Percentiles rank a stretch among this genome's conserved stretches.
phyloP scores from a whole-genome alignment of 2,113 vertebrate genomes.

The Lophochroa leadbeateri region DNA sequence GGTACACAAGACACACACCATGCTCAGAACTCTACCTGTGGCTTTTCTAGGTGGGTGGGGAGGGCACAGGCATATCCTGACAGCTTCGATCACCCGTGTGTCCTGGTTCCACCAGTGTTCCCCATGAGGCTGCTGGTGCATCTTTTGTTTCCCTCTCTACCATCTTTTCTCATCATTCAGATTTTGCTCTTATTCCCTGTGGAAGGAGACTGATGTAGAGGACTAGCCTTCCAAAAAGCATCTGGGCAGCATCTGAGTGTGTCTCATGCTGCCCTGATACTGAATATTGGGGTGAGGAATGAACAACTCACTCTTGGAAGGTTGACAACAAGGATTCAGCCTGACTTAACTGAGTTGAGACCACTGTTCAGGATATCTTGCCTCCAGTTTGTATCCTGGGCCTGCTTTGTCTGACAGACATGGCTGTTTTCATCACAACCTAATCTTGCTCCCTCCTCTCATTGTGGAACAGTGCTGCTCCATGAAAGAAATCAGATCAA shows the following conservation, averaged over 20 bases:
- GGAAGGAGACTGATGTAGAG: not conserved
- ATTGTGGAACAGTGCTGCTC: not conserved
- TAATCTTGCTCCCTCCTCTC: not conserved
- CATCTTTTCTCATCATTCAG: not conserved
- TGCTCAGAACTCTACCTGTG: not conserved
- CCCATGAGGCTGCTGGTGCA: not conserved
- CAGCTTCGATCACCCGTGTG: not conserved
- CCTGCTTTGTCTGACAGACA: not conserved
- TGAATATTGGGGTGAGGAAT: not conserved
- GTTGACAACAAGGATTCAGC: not conserved
- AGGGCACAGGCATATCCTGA: not conserved
- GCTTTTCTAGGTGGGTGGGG: not conserved
- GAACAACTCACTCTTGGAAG: not conserved
- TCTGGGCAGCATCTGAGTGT: not conserved
- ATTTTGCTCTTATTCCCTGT: not conserved
- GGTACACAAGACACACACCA: no score
- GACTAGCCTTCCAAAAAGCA: not conserved
- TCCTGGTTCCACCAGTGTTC: not conserved
- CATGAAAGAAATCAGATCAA: not conserved
- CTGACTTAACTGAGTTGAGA: not conserved
- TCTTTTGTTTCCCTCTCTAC: not conserved
- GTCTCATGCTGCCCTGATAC: not conserved
- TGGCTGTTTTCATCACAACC: not conserved
- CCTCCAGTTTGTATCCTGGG: not conserved
- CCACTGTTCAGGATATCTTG: not conserved